phyloP scores from a whole-genome alignment of 1,140 invertebrate species.

The Sycobia sp. region DNA sequence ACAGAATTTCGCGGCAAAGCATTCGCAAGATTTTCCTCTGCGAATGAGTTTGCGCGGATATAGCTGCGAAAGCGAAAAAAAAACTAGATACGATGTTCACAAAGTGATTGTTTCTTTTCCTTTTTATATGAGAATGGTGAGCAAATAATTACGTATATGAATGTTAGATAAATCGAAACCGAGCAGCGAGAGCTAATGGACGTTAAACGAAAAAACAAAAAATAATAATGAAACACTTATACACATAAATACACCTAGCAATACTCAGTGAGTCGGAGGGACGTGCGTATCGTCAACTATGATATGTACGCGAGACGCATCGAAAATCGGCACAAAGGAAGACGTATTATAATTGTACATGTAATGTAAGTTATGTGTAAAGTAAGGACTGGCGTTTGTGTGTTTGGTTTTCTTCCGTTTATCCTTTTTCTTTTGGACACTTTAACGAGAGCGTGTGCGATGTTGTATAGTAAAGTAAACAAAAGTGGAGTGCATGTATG shows the following conservation, averaged over 20 bases:
- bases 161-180: not conserved
- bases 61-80: not conserved
- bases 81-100: not conserved
- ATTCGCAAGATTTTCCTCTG: not conserved
- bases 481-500: no score
- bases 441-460: slow-evolving; percentile 27
- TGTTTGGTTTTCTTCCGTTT: slow-evolving; percentile 21
- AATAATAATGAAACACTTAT: slow-evolving; percentile 3
- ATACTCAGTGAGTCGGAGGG: slow-evolving; percentile 35
- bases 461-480: slow-evolving; percentile 3
- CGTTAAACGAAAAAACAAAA: not conserved
- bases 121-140: not conserved
- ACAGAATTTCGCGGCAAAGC: no score
- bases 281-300: slow-evolving; percentile 18
- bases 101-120: not conserved
- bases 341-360: slow-evolving; percentile 38
- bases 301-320: slow-evolving; percentile 29
- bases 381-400: slow-evolving; percentile 34
- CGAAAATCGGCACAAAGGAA: slow-evolving; percentile 43
- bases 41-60: not conserved
- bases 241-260: slow-evolving; percentile 34
- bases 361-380: slow-evolving; percentile 46
- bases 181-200: not conserved
- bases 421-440: slow-evolving; percentile 10
- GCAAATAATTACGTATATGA: no score